These are phyloP conservation scores for Drosophila grimshawi DNA, from an alignment of 1,140 invertebrate species.

Conservation along the genomic window DNA sequence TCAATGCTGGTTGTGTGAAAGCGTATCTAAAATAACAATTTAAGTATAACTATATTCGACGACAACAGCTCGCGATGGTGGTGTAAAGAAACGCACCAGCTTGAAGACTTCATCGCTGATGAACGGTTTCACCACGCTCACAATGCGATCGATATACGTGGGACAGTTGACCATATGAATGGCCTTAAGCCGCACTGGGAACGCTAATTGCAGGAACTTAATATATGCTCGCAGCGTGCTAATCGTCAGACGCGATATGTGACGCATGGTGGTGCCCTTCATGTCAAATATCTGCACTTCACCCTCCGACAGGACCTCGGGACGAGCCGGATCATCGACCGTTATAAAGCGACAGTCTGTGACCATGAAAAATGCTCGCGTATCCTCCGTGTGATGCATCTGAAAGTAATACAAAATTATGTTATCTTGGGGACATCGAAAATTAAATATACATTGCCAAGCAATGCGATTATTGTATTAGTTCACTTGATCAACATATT, in stretches of 20 bases:
- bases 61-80: neutral
- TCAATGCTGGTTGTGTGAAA: constrained; percentile 87
- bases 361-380: constrained; percentile 89
- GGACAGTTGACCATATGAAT: constrained; percentile 90
- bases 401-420: constrained; percentile 53
- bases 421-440: too few species aligned
- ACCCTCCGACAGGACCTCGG: constrained; percentile 83
- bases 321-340: constrained; percentile 84
- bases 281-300: constrained; percentile 90
- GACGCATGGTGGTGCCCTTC: constrained; percentile 87
- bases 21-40: constrained; percentile 84
- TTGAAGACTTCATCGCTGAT: constrained; percentile 87
- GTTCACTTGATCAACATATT: too few species aligned
- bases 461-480: too few species aligned
- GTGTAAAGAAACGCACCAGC: constrained; percentile 50
- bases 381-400: constrained; percentile 88
- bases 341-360: constrained; percentile 88
- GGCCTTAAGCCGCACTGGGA: constrained; percentile 90
- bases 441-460: too few species aligned
- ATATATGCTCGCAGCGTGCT: constrained; percentile 85
- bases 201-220: constrained; percentile 87
- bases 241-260: constrained; percentile 87
- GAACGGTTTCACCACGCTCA: constrained; percentile 87
- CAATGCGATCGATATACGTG: constrained; percentile 87
- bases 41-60: neutral